A percentile compares a stretch with the other conserved stretches of the same genome.
Conservation (phyloP, 2,797 vertebrate genomes). For the Hephaestus fuliginosus region DNA sequence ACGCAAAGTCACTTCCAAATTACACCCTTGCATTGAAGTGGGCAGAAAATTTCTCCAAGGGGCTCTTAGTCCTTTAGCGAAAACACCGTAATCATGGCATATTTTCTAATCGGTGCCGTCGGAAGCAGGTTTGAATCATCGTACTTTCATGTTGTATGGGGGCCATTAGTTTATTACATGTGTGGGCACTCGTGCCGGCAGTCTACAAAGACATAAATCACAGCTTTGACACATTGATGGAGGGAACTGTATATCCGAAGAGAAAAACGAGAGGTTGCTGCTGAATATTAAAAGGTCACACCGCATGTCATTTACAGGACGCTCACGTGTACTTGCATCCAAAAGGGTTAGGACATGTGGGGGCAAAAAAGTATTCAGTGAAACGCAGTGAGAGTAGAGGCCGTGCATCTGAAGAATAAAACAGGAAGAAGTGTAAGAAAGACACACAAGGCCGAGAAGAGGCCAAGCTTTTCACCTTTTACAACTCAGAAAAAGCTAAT, state of each 20-base stretch:
- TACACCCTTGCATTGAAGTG: constrained; percentile 17
- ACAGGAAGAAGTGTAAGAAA: background rate
- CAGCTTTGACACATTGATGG: constrained; percentile 6
- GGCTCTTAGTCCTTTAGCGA: constrained; percentile 6
- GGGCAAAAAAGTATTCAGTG: background rate
- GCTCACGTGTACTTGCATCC: background rate
- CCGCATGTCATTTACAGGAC: background rate
- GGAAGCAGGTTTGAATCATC: constrained; percentile 25
- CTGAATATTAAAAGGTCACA: constrained; percentile 13
- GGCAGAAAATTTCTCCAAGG: constrained; percentile 3
- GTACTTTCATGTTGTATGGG: constrained; percentile 16
- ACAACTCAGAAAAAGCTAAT: background rate
- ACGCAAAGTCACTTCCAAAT: background rate
- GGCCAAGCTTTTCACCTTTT: background rate
- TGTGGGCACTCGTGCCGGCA: background rate
- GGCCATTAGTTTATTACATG: constrained; percentile 36
- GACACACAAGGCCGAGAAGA: background rate
- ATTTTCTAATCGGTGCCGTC: constrained; percentile 30
- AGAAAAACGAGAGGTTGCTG: constrained; percentile 17
- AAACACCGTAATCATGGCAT: constrained; percentile 36
- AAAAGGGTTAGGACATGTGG: background rate
- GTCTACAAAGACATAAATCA: constrained; percentile 30
- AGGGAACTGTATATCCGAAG: background rate
- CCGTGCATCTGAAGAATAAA: background rate
- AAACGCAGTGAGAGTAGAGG: background rate